A percentile compares a stretch with the other conserved stretches of the same genome.
Evolutionary conservation across 2,113 vertebrate genomes (phyloP).

Genomic region (Ginglymostoma cirratum): DNA sequence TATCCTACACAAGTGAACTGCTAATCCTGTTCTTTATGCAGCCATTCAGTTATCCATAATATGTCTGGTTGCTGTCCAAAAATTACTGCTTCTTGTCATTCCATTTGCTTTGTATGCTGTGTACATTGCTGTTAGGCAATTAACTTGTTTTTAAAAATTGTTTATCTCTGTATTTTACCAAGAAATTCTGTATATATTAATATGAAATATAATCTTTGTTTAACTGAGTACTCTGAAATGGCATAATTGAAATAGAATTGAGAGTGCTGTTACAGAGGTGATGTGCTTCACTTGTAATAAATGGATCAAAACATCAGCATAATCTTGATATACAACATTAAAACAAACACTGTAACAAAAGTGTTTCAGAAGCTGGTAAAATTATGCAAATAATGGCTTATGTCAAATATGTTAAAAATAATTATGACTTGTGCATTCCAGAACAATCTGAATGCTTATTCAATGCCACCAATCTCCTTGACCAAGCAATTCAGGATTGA

Average conservation of each 20-base stretch:
- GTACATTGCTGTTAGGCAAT: neutral
- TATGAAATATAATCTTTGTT: neutral
- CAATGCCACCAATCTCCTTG: neutral
- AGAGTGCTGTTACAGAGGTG: neutral
- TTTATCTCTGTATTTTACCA: neutral
- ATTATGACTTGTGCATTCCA: neutral
- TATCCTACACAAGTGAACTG: neutral
- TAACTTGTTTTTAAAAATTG: neutral
- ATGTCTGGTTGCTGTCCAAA: neutral
- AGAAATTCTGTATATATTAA: neutral
- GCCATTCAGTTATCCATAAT: neutral
- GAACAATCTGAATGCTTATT: neutral
- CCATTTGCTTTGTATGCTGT: neutral
- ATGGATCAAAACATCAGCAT: neutral
- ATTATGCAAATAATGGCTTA: neutral
- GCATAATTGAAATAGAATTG: neutral
- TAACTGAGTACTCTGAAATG: neutral
- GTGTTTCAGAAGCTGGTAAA: neutral
- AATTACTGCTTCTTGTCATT: neutral
- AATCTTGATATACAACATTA: neutral
- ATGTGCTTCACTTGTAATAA: constrained; percentile 3
- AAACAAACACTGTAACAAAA: neutral
- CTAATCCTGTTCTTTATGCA: neutral
- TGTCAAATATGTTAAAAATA: neutral
- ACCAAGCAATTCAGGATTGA: neutral